Percentiles rank a stretch among this genome's conserved stretches.
Evolutionary conservation across 37 sponge, comb jelly and placozoan species (phyloP).

Genomic region (Axinella damicornis): DNA sequence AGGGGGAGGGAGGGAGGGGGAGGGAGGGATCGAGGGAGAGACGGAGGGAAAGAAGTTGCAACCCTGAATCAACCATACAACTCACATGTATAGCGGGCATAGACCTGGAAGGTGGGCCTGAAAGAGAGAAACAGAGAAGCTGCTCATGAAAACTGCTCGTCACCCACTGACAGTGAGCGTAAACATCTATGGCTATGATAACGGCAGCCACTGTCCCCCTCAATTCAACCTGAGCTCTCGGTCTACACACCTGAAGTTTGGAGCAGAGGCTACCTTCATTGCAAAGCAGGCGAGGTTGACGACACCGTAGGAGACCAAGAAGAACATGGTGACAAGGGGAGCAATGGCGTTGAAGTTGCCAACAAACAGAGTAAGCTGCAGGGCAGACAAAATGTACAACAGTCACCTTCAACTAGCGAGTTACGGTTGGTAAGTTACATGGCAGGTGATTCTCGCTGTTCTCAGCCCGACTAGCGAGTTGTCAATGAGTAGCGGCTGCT

Average conservation of each 20-base stretch:
- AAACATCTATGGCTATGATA: too few relatives aligned
- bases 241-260: constrained; percentile 82
- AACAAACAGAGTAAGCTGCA: constrained; percentile 78
- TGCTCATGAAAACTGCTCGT: too few relatives aligned
- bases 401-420: too few relatives aligned
- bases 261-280: constrained; percentile 93
- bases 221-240: too few relatives aligned
- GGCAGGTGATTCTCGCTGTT: too few relatives aligned
- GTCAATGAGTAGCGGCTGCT: too few relatives aligned
- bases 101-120: constrained; percentile 89
- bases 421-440: background rate
- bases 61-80: too few relatives aligned
- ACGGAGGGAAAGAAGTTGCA: too few relatives aligned
- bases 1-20: too few relatives aligned
- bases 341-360: constrained; percentile 92
- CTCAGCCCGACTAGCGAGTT: background rate
- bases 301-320: constrained; percentile 91
- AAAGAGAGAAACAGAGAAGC: background rate
- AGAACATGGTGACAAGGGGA: constrained; percentile 93
- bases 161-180: too few relatives aligned
- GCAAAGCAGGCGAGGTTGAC: constrained; percentile 97
- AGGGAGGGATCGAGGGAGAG: too few relatives aligned
- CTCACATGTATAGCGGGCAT: constrained; percentile 82
- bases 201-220: background rate
- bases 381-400: background rate